A percentile compares a stretch with the other conserved stretches of the same genome.
These are phyloP conservation scores for Spialia ferax DNA, from an alignment of 2,888 invertebrate species.

Conservation along the genomic window DNA sequence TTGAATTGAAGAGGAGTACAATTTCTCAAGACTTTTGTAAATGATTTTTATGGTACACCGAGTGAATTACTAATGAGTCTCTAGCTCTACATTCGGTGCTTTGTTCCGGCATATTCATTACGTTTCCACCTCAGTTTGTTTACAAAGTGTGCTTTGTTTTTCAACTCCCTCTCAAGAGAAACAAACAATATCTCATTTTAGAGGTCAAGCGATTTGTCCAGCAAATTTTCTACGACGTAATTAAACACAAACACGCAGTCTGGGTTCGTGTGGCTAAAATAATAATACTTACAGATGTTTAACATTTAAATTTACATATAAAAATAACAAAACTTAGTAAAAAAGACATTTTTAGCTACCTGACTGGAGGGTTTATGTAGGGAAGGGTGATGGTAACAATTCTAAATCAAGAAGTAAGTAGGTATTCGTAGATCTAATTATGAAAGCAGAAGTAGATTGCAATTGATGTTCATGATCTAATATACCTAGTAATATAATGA, in stretches of 20 bases:
- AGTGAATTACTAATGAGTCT: slow-evolving; percentile 79
- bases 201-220: slow-evolving; percentile 69
- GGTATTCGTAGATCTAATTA: too few relatives aligned
- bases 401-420: too few relatives aligned
- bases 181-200: slow-evolving; percentile 78
- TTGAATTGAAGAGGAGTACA: slow-evolving; percentile 54
- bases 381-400: too few relatives aligned
- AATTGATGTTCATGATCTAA: too few relatives aligned
- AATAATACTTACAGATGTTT: not conserved
- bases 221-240: slow-evolving; percentile 65
- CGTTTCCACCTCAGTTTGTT: slow-evolving; percentile 71
- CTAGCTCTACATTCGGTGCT: slow-evolving; percentile 67
- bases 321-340: too few relatives aligned
- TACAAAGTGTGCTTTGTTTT: slow-evolving; percentile 73
- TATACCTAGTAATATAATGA: too few relatives aligned
- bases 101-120: slow-evolving; percentile 83
- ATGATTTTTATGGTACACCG: slow-evolving; percentile 77
- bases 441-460: too few relatives aligned
- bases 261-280: slow-evolving; percentile 48
- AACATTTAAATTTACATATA: too few relatives aligned
- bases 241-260: slow-evolving; percentile 63
- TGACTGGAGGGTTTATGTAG: too few relatives aligned
- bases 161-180: slow-evolving; percentile 63
- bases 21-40: slow-evolving; percentile 78
- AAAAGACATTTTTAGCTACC: too few relatives aligned